These are phyloP conservation scores for Eustalomyia histrio DNA, from an alignment of 2,888 invertebrate species.

Conservation along the genomic window DNA sequence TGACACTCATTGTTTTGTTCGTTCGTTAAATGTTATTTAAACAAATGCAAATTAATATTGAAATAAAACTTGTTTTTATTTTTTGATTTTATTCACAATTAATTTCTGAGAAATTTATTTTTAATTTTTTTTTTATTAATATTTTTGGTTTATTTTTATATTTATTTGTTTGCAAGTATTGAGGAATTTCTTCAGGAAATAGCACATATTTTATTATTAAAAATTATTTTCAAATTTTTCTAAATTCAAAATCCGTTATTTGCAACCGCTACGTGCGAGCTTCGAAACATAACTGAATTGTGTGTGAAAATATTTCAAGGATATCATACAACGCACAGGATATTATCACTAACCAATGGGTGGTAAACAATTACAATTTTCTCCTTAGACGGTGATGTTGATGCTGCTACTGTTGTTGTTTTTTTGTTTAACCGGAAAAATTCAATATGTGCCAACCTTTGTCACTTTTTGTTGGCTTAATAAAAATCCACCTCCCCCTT, in stretches of 20 bases:
- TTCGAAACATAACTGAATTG: conserved; percentile 69
- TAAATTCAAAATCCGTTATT: conserved; percentile 25
- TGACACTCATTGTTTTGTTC: conserved; percentile 79
- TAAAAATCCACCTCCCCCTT: conserved; percentile 13
- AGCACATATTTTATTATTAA: neutral
- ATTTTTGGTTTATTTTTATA: conserved; percentile 37
- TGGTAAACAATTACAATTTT: conserved; percentile 69
- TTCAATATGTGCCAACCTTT: conserved; percentile 46
- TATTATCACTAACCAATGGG: conserved; percentile 71
- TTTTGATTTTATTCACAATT: conserved; percentile 8
- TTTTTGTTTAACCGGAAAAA: conserved; percentile 34
- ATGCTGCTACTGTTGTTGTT: conserved; percentile 27
- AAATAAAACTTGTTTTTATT: conserved; percentile 50
- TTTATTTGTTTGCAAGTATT: conserved; percentile 19
- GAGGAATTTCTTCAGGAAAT: conserved; percentile 37
- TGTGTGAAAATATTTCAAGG: conserved; percentile 25
- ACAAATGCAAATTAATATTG: conserved; percentile 13
- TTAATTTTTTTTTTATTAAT: conserved; percentile 5
- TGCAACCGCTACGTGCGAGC: conserved; percentile 67
- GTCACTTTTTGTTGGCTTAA: conserved; percentile 65
- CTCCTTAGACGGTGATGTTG: conserved; percentile 8
- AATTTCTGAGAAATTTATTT: conserved; percentile 44
- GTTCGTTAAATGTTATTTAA: conserved; percentile 41
- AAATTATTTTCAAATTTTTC: neutral
- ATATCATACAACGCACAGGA: conserved; percentile 24